Percentiles rank a stretch among this genome's conserved stretches.
Conservation (phyloP, 2,888 invertebrate species). For the Chamaedrilus cognettii region DNA sequence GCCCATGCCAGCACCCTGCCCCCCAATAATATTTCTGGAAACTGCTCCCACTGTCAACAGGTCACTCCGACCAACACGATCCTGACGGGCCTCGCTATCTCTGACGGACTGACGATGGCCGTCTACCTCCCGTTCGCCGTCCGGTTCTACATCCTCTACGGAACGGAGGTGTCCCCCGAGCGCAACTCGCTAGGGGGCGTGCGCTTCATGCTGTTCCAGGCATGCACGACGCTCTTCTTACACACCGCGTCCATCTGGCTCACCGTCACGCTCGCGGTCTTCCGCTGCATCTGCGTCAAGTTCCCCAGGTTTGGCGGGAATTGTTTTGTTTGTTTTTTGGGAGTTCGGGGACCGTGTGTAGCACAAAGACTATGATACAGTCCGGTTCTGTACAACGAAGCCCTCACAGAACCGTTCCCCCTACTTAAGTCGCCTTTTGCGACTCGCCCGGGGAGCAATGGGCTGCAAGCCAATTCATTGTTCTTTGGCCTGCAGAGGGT, state of each 20-base stretch:
- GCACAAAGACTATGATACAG: too few relatives aligned
- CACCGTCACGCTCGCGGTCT: conserved; percentile 89
- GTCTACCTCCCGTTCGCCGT: conserved; percentile 90
- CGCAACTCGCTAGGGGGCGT: conserved; percentile 40
- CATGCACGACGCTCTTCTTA: conserved; percentile 82
- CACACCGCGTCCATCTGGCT: conserved; percentile 94
- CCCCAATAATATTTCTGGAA: too few relatives aligned
- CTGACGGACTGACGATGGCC: conserved; percentile 84
- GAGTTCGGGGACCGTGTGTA: too few relatives aligned
- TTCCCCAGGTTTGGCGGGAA: conserved; percentile 64
- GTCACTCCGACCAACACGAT: conserved; percentile 77
- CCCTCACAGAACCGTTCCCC: too few relatives aligned
- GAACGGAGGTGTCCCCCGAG: conserved; percentile 39
- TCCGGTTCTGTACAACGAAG: too few relatives aligned
- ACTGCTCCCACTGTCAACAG: too few relatives aligned
- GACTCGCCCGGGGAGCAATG: too few relatives aligned
- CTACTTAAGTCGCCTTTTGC: too few relatives aligned
- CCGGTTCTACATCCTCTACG: conserved; percentile 63
- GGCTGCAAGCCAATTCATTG: too few relatives aligned
- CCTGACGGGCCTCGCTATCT: conserved; percentile 80
- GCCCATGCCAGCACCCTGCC: too few relatives aligned
- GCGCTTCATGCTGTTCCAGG: conserved; percentile 71
- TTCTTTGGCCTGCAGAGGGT: too few relatives aligned
- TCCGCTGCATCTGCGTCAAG: conserved; percentile 71
- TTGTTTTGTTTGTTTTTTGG: too few relatives aligned